Evolutionary conservation across 1,140 invertebrate species (phyloP).

Genomic region (Cotesia vestalis): DNA sequence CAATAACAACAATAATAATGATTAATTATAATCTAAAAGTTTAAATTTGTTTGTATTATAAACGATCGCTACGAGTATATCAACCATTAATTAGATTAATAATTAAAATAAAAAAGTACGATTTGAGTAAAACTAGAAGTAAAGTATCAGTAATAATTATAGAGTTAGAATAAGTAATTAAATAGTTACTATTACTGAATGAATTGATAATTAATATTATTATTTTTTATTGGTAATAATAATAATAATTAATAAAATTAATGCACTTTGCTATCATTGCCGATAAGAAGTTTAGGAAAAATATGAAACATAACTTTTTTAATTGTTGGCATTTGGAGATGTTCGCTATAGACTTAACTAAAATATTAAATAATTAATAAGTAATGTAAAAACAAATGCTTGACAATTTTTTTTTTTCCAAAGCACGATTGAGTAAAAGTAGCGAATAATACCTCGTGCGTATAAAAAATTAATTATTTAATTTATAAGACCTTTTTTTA

Average conservation of each 20-base stretch:
- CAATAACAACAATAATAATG: too few relatives aligned
- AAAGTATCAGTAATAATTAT: constrained; percentile 27
- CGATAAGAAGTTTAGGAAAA: constrained; percentile 22
- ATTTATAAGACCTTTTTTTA: neutral
- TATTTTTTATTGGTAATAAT: constrained; percentile 12
- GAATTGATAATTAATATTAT: neutral
- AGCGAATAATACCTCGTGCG: constrained; percentile 1
- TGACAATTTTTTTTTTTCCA: neutral
- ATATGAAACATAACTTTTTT: constrained; percentile 22
- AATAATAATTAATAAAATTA: constrained; percentile 29
- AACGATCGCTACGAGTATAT: constrained; percentile 32
- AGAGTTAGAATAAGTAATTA: too few relatives aligned
- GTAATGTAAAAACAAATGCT: too few relatives aligned
- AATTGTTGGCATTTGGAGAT: constrained; percentile 4
- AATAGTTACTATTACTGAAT: constrained; percentile 24
- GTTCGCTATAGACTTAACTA: neutral
- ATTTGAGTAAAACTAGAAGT: neutral
- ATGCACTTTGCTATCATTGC: constrained; percentile 35
- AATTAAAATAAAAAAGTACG: constrained; percentile 1
- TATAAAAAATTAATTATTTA: neutral
- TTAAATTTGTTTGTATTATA: constrained; percentile 38
- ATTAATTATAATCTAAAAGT: constrained; percentile 5
- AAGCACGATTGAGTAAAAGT: neutral
- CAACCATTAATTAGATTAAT: constrained; percentile 27
- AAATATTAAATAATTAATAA: too few relatives aligned